Base-by-base conservation (phyloP, 1,140 invertebrate species). In the Teleogryllus occipitalis region DNA sequence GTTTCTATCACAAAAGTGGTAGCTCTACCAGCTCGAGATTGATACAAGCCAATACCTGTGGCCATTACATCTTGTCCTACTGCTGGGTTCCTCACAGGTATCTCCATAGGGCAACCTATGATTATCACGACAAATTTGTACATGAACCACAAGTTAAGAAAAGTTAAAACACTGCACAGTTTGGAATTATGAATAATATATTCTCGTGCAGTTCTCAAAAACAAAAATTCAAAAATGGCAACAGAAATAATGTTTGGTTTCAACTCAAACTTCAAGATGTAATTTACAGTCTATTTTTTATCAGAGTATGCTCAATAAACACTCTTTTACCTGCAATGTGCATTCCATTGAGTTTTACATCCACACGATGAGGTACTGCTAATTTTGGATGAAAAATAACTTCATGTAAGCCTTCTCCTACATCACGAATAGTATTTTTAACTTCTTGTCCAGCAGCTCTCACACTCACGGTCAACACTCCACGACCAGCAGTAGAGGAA, bases 1-100 rank as follows among this genome's bases (percentile, higher is more conserved):
- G 95, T 97, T 84, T 97, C 95, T 77, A 97, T 96, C 39, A 94
- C 92, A 86, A 97, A 97, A 0, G 93, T 93, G 7, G 94, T 94
- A 0, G 94, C 90, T 85, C 93, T 92, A 1, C 93, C 92, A 12
- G 94, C 90, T 79, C 91, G 89, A 0, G 94, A 92, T 83, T 96
- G 94, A 87, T 97, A 96, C 2, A 97, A 87, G 1, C 93, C 95
- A 49, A 93, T 84, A 1, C 93, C 95, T 77, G 91, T 92, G 47
- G 93, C 93, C 65, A 93, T 92, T 8, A 95, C 92, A 81, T 94
- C 92, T 82, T 94, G 90, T 75, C 92, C 89, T 81, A 90, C 90
- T 48, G 89, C 89, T 18, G 92, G 89, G 48, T 90, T 89, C 80
- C 86, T 84, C 18, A 90, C 89, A 75, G 86, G 83, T 7, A 90